Evolutionary conservation across 2,113 vertebrate species (phyloP).

Genomic region (Prionailurus bengalensis): DNA sequence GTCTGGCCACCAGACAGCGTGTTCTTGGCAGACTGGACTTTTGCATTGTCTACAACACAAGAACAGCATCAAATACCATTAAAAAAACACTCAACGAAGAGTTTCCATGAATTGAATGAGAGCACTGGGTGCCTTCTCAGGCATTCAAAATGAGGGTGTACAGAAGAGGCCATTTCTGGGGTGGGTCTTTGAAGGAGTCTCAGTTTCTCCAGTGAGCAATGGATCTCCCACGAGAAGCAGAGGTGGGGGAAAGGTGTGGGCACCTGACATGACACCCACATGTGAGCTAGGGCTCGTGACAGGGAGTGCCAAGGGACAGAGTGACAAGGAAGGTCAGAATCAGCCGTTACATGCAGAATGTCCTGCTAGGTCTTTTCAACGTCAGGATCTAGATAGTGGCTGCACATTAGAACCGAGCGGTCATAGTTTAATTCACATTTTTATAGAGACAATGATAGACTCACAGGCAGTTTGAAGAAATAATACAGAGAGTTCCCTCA

Average conservation of each 20-base stretch:
- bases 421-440: not conserved
- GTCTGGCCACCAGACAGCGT: not conserved
- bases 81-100: not conserved
- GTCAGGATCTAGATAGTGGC: not conserved
- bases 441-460: not conserved
- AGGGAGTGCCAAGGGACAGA: not conserved
- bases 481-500: not conserved
- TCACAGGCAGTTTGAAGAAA: not conserved
- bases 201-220: not conserved
- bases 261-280: not conserved
- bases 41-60: not conserved
- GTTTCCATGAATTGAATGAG: not conserved
- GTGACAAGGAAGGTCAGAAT: not conserved
- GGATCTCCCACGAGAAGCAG: not conserved
- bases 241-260: not conserved
- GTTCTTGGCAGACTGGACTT: not conserved
- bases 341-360: not conserved
- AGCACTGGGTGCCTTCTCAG: not conserved
- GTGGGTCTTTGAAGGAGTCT: not conserved
- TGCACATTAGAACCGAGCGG: not conserved
- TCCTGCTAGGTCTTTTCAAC: not conserved
- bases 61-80: not conserved
- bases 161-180: not conserved
- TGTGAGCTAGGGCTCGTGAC: not conserved
- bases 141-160: not conserved